These are phyloP conservation scores for Xyrauchen texanus DNA, from an alignment of 2,113 vertebrate species.

Conservation along the genomic window DNA sequence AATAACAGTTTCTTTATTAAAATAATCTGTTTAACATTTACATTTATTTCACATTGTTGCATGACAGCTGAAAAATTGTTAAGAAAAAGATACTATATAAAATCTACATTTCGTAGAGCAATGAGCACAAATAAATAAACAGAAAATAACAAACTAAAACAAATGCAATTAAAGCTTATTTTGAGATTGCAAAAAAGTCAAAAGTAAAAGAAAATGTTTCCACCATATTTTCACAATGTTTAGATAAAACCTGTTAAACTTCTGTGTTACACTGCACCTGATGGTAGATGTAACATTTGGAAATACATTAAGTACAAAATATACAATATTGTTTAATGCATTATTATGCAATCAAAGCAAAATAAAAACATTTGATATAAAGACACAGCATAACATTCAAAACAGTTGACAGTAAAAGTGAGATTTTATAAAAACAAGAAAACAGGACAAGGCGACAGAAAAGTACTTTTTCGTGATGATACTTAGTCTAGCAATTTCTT, in stretches of 20 bases:
- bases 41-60: conserved; percentile 45
- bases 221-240: background rate
- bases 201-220: too few relatives aligned
- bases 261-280: background rate
- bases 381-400: background rate
- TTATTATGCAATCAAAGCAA: conserved; percentile 16
- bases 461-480: conserved; percentile 8
- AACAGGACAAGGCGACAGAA: background rate
- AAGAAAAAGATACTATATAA: background rate
- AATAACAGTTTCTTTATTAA: conserved; percentile 53
- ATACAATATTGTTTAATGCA: conserved; percentile 36
- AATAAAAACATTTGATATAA: background rate
- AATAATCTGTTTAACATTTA: conserved; percentile 52
- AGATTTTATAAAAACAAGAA: background rate
- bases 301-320: conserved; percentile 30
- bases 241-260: background rate
- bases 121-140: background rate
- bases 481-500: conserved; percentile 80
- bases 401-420: background rate
- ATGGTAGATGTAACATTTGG: background rate
- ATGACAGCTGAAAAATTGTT: background rate
- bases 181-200: too few relatives aligned
- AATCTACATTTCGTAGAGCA: background rate
- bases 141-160: background rate
- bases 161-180: too few relatives aligned